A percentile compares a stretch with the other conserved stretches of the same genome.
phyloP scores from a whole-genome alignment of 2,797 vertebrate genomes.

The Enteromius paludinosus region DNA sequence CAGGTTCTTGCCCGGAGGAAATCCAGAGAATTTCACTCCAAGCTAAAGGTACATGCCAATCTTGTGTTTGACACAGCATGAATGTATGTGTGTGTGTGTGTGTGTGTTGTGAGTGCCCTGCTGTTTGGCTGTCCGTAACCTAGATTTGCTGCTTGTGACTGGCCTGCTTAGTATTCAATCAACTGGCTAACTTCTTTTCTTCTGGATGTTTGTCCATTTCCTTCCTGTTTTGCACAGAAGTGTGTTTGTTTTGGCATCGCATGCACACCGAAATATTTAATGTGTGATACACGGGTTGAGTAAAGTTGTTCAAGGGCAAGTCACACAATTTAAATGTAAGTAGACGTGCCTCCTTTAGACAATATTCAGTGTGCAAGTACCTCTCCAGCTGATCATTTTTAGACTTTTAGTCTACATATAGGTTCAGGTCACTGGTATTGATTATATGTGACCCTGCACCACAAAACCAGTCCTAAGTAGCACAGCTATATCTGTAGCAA shows the following conservation, averaged over 20 bases:
- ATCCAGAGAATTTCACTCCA: constrained; percentile 98
- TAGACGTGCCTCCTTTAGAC: background rate
- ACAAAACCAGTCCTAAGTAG: too few relatives aligned
- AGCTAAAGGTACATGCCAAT: constrained; percentile 88
- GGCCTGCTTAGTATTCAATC: constrained; percentile 72
- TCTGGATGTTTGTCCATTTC: constrained; percentile 61
- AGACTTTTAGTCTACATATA: too few relatives aligned
- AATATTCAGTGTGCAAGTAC: background rate
- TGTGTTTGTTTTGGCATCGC: constrained; percentile 61
- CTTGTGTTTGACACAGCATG: constrained; percentile 7
- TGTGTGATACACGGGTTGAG: background rate
- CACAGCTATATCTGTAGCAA: too few relatives aligned
- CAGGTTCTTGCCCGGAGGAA: constrained; percentile 99
- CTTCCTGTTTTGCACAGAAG: constrained; percentile 58
- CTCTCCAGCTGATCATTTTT: too few relatives aligned
- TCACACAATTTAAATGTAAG: too few relatives aligned
- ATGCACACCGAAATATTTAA: constrained; percentile 9
- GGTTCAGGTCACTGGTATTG: background rate
- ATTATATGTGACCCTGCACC: too few relatives aligned
- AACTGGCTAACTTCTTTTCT: constrained; percentile 53
- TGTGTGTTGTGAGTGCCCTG: constrained; percentile 76
- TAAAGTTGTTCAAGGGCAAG: constrained; percentile 2
- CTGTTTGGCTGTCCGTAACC: constrained; percentile 84
- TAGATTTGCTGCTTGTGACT: constrained; percentile 83
- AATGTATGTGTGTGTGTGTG: constrained; percentile 43